A percentile compares a stretch with the other conserved stretches of the same genome.
These are phyloP conservation scores for Andrena praecox DNA, from an alignment of 2,888 invertebrate species.

Conservation along the genomic window DNA sequence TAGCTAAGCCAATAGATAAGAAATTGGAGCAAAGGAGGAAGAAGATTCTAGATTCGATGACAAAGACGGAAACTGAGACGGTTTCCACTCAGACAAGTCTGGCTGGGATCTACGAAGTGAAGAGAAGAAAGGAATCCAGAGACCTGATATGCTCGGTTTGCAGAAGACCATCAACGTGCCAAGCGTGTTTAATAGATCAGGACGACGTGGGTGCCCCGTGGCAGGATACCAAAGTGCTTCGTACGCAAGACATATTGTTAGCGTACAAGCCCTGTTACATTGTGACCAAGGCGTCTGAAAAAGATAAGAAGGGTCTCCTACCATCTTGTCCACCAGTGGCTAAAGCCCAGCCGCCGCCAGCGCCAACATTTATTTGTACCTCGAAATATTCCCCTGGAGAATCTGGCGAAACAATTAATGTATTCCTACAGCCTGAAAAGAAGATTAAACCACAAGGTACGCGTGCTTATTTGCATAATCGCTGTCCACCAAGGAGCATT, in stretches of 20 bases:
- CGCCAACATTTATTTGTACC: not conserved
- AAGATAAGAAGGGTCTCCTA: conserved; percentile 16
- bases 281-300: conserved; percentile 52
- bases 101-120: conserved; percentile 66
- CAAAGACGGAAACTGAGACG: conserved; percentile 54
- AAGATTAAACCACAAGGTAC: conserved; percentile 41
- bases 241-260: conserved; percentile 73
- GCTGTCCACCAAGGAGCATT: not conserved
- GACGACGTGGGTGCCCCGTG: not conserved
- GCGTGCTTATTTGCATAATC: not conserved
- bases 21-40: conserved; percentile 61
- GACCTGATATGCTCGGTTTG: conserved; percentile 66
- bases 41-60: conserved; percentile 61
- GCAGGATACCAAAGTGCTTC: conserved; percentile 46
- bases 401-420: conserved; percentile 25
- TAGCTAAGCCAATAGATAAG: conserved; percentile 62
- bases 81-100: conserved; percentile 68
- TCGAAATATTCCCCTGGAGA: not conserved
- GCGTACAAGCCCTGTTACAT: conserved; percentile 72
- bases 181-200: conserved; percentile 44
- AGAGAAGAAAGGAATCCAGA: conserved; percentile 56
- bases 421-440: conserved; percentile 26
- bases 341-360: not conserved
- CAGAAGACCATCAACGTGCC: conserved; percentile 60
- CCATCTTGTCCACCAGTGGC: not conserved